Base-by-base conservation (phyloP, 2,888 invertebrate species). In the Aleiodes alternator region DNA sequence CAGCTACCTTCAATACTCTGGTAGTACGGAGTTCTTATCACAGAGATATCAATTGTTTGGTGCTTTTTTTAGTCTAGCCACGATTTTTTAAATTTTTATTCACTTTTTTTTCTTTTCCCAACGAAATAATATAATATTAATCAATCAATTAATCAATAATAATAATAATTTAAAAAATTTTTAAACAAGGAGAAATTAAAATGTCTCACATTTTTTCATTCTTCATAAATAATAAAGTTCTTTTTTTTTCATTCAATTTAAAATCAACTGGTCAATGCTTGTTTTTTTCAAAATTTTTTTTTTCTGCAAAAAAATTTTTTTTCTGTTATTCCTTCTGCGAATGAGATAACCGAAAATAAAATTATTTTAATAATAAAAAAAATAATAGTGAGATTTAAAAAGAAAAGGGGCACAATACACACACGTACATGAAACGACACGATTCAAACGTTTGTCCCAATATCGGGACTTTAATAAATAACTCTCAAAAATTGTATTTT, bases 21-120 rank as follows among this genome's bases (percentile, higher is more conserved):
- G 79, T 84, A 85, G 85, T 85, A 86, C 80, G 84, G 83, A 86
- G 83, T 85, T 86, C 79, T 84, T 84, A 86, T 86, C 86, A 86
- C 86, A 86, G 86, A 86, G 85, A 84, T 84, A 85, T 84, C 78
- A 82, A 84, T 84, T 83, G 85, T 86, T 86, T 86, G 84, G 84
- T 86, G 84, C 82, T 83, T 82, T 23, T 23, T 77, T 72, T 70
- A 77, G 74, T 76, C 72, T 74, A 57, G 55, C 70, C 70, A 70
- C 51, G 70, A 43, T 69, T 43, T 8, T 56, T 70, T n/a, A 66
- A 23, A 31, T n/a, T 34, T 38, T 38, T 38, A 38, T 38, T 38
- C 38, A 38, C 23, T 23, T 23, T 23, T 23, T 23, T 2, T 2
- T 34, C 4, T 34, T 34, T 34, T 34, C 34, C 34, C 34, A 61